Conservation (phyloP, 2,113 vertebrate species). For the Hydrochoerus hydrochaeris region DNA sequence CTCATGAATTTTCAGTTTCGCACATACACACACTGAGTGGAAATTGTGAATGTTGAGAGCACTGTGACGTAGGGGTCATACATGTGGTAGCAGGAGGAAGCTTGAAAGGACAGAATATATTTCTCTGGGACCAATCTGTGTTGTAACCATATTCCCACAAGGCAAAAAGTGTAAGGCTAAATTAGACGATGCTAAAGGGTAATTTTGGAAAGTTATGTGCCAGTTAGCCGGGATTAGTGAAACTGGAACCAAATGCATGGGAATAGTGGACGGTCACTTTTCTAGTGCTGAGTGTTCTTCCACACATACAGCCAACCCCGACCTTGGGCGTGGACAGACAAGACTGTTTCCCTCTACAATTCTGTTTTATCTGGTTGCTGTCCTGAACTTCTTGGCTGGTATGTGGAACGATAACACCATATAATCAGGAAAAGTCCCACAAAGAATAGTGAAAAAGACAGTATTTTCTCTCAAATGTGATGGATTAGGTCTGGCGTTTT, state of each 20-base stretch:
- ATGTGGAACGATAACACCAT: neutral
- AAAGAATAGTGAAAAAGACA: neutral
- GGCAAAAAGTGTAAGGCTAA: conserved; percentile 66
- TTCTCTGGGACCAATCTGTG: conserved; percentile 26
- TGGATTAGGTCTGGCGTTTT: conserved; percentile 21
- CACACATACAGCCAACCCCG: neutral
- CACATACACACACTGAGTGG: conserved; percentile 40
- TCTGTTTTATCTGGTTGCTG: conserved; percentile 28
- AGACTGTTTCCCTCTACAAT: conserved; percentile 17
- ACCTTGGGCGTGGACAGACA: conserved; percentile 9
- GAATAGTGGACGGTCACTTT: conserved; percentile 1
- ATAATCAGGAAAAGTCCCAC: neutral
- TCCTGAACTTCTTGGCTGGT: neutral
- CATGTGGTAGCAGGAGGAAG: neutral
- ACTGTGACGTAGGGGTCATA: neutral
- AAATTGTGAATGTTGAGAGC: conserved; percentile 47
- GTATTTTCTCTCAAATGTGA: neutral
- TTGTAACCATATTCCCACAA: conserved; percentile 58
- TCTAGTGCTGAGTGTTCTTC: conserved; percentile 42
- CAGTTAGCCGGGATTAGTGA: conserved; percentile 63
- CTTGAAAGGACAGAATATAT: conserved; percentile 47
- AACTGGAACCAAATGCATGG: neutral
- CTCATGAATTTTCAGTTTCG: conserved; percentile 44
- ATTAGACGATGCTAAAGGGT: conserved; percentile 61
- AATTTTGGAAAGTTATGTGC: conserved; percentile 71